Evolutionary conservation across 2,888 invertebrate genomes (phyloP).

Genomic region (Trichopoda pennipes): DNA sequence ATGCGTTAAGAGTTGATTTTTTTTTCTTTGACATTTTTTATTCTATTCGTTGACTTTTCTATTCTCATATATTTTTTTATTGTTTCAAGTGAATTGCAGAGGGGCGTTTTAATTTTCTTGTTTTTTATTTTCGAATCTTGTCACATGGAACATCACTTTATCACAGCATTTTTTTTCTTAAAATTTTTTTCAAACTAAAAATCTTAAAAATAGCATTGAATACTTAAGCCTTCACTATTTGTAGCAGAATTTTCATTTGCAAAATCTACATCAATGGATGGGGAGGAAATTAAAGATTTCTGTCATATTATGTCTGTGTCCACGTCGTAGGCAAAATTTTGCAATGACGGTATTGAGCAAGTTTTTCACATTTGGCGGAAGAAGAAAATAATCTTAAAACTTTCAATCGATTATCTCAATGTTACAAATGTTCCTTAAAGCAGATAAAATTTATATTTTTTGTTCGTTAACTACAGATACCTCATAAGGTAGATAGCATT

Average conservation of each 20-base stretch:
- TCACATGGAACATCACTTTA: constrained; percentile 44
- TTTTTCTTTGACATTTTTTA: constrained; percentile 34
- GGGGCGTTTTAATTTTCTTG: constrained; percentile 45
- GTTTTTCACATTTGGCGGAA: too few species aligned
- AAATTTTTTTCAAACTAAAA: constrained; percentile 27
- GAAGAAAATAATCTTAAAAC: too few species aligned
- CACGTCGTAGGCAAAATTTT: too few species aligned
- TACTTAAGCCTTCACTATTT: not conserved
- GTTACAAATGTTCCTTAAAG: too few species aligned
- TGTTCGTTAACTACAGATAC: too few species aligned
- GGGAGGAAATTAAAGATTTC: too few species aligned
- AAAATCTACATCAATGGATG: too few species aligned
- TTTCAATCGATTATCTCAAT: too few species aligned
- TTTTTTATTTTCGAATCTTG: not conserved
- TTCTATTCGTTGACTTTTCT: constrained; percentile 35
- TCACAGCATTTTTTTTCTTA: constrained; percentile 4
- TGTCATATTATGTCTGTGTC: too few species aligned
- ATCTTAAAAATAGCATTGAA: constrained; percentile 26
- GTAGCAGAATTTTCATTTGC: not conserved
- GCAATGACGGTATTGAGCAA: too few species aligned
- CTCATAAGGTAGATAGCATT: too few species aligned
- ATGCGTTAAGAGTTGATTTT: constrained; percentile 44
- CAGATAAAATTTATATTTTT: too few species aligned
- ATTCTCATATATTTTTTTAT: constrained; percentile 17
- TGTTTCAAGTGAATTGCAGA: constrained; percentile 20